These are phyloP conservation scores for Diglossa cyanea DNA, from an alignment of 2,797 vertebrate species.

Conservation along the genomic window DNA sequence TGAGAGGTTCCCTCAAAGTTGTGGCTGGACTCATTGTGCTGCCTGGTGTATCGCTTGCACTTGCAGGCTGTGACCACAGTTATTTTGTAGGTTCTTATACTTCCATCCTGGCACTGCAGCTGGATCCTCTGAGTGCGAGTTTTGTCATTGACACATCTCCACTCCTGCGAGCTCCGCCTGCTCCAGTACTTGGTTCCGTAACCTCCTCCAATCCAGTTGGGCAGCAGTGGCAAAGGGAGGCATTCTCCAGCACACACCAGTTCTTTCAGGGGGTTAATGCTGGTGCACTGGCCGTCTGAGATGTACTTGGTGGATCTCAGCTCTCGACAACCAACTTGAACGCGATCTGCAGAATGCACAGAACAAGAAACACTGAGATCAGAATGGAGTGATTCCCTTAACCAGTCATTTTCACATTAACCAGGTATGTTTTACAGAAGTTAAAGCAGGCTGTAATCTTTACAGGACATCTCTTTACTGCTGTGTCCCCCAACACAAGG, in stretches of 20 bases:
- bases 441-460: background rate
- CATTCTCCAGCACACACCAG: slow-evolving; percentile 95
- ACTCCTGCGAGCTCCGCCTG: slow-evolving; percentile 87
- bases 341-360: slow-evolving; percentile 75
- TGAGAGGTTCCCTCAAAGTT: slow-evolving; percentile 83
- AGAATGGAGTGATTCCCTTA: background rate
- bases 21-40: slow-evolving; percentile 90
- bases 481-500: background rate
- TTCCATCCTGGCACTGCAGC: slow-evolving; percentile 90
- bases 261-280: slow-evolving; percentile 94
- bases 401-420: background rate
- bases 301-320: slow-evolving; percentile 97
- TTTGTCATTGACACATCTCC: slow-evolving; percentile 93
- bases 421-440: background rate
- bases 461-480: slow-evolving; percentile 8
- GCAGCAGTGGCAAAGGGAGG: slow-evolving; percentile 90
- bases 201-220: slow-evolving; percentile 94
- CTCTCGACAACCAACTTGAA: slow-evolving; percentile 92
- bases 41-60: slow-evolving; percentile 90
- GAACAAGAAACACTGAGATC: background rate
- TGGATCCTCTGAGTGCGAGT: slow-evolving; percentile 91
- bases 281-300: slow-evolving; percentile 96
- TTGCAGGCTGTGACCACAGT: slow-evolving; percentile 93
- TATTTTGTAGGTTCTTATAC: slow-evolving; percentile 92
- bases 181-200: slow-evolving; percentile 89